These are phyloP conservation scores for Charaxes varanes DNA, from an alignment of 1,140 invertebrate genomes.

Conservation along the genomic window DNA sequence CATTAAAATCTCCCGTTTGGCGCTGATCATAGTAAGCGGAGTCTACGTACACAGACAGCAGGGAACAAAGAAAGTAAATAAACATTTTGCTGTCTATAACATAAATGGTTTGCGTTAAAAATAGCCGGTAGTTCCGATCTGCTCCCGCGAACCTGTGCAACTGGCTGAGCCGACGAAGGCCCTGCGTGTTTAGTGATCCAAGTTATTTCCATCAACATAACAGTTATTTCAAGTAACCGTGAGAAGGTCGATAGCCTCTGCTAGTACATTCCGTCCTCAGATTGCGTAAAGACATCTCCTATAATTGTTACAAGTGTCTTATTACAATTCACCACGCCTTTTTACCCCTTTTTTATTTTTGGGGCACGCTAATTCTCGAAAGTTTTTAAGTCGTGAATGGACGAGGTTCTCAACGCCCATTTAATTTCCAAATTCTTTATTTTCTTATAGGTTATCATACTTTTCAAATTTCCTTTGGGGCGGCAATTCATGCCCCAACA, in stretches of 20 bases:
- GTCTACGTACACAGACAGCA: constrained; percentile 20
- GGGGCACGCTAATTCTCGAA: no score
- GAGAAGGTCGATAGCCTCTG: constrained; percentile 69
- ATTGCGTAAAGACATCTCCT: constrained; percentile 53
- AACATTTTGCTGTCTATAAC: no score
- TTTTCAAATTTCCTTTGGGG: no score
- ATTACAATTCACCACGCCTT: no score
- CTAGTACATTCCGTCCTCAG: constrained; percentile 44
- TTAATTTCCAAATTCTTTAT: no score
- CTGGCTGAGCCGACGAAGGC: constrained; percentile 31
- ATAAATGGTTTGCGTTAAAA: no score
- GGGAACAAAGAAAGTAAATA: constrained; percentile 12
- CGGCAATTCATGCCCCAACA: no score
- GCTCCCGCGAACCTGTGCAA: constrained; percentile 39
- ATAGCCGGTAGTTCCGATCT: constrained; percentile 32
- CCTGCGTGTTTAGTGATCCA: constrained; percentile 44
- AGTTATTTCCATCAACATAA: constrained; percentile 70
- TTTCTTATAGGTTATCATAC: no score
- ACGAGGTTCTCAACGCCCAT: no score
- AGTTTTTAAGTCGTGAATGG: no score
- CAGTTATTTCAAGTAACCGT: constrained; percentile 69
- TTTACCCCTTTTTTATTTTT: no score
- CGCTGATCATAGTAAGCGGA: constrained; percentile 78
- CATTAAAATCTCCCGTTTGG: constrained; percentile 84
- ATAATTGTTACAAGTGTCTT: no score